Base-by-base conservation (phyloP, 2,113 vertebrate species). In the Irena cyanogastra region DNA sequence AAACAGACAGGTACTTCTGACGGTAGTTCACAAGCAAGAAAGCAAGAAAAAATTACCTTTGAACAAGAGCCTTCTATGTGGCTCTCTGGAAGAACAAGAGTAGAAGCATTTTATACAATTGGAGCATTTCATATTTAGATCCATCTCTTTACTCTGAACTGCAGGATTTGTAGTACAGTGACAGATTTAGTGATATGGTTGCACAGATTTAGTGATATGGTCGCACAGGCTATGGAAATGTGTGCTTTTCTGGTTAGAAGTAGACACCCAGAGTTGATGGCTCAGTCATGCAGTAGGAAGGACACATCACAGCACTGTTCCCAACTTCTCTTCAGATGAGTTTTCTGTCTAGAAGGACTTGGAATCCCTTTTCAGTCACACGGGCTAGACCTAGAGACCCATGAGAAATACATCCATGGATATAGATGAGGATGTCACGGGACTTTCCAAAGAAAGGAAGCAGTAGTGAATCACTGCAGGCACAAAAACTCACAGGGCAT, bases 381-480 rank as follows among this genome's bases (percentile, higher is more conserved):
- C 28, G n/a, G 50, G 35, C 21, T 47, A 54, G 60, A 83, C 42
- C 42, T 52, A 20, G 15, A 83, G 42, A 59, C 15, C 64, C 24
- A 56, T 52, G 30, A 95, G 59, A 92, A 86, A 60, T 27, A 74
- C 16, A 37, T 59, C 54, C 31, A 31, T 4, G 10, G 68, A 63
- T 31, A 27, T 0, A 15, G 33, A 18, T 74, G 64, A 80, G 47
- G 64, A 59, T 39, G 15, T 33, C 21, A 33, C 0, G 0, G 63
- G 45, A 45, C 33, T 88, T 95, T 39, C 54, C 33, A 19, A 60
- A 90, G 78, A 72, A 83, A 86, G 54, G 66, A 77, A 90, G 22
- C 26, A 79, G 60, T 28, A 77, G 33, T 37, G 66, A 80, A 70
- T 85, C 70, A 68, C 41, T 57, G 23, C 31, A 52, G 81, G 37